A percentile compares a stretch with the other conserved stretches of the same genome.
These are phyloP conservation scores for Gavia stellata DNA, from an alignment of 2,113 vertebrate genomes.

Conservation along the genomic window DNA sequence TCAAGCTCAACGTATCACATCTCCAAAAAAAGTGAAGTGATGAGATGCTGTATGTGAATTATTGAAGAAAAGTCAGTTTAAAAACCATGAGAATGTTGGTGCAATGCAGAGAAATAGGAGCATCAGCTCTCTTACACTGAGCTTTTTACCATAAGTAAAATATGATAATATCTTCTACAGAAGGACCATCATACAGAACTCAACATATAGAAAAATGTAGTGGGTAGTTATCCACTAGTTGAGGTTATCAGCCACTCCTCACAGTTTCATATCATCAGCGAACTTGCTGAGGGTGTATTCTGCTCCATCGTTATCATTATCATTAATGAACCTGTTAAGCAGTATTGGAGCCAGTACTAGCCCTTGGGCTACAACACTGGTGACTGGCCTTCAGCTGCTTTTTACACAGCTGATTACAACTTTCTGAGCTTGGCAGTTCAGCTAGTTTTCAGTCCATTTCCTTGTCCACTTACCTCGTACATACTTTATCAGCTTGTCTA, in stretches of 20 bases:
- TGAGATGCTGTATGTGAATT: neutral
- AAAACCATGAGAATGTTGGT: neutral
- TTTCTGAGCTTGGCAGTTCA: neutral
- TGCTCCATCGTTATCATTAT: neutral
- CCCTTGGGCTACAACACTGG: no score
- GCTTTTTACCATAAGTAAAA: neutral
- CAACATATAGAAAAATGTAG: neutral
- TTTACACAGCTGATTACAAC: neutral
- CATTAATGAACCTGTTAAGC: neutral
- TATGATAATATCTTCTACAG: neutral
- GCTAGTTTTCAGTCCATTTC: neutral
- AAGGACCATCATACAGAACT: neutral
- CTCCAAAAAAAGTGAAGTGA: neutral
- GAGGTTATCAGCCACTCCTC: neutral
- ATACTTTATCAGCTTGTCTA: neutral
- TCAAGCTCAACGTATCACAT: neutral
- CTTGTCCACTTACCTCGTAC: neutral
- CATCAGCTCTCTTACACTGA: neutral
- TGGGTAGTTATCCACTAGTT: no score
- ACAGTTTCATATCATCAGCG: neutral
- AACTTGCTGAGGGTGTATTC: neutral
- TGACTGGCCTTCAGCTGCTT: neutral
- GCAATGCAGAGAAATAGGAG: neutral
- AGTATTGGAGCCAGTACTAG: no score
- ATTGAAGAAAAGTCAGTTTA: neutral